These are phyloP conservation scores for Hippopotamus amphibius DNA, from an alignment of 2,113 vertebrate species.

Conservation along the genomic window DNA sequence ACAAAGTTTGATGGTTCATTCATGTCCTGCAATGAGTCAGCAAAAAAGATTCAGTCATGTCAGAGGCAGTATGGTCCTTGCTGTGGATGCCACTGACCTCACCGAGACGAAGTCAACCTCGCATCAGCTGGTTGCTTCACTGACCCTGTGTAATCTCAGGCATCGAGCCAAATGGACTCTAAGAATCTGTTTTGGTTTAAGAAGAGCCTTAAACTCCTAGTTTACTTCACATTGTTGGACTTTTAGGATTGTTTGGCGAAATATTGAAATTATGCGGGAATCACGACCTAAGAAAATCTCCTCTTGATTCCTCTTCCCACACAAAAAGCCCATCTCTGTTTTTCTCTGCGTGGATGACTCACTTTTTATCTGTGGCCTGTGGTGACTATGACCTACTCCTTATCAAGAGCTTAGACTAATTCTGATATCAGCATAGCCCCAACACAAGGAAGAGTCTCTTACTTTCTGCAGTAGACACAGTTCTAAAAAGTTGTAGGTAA, in stretches of 20 bases:
- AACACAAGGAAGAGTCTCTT: not conserved
- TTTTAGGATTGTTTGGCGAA: not conserved
- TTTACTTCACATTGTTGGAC: not conserved
- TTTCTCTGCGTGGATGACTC: not conserved
- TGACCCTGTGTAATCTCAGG: not conserved
- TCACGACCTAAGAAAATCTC: not conserved
- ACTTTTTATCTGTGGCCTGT: not conserved
- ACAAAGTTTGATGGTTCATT: constrained; percentile 95
- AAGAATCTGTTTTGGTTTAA: not conserved
- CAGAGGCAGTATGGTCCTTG: not conserved
- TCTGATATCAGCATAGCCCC: not conserved
- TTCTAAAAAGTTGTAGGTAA: not conserved
- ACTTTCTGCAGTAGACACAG: not conserved
- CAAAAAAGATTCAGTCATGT: not conserved
- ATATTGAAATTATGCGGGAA: not conserved
- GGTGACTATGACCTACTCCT: not conserved
- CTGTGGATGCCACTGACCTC: not conserved
- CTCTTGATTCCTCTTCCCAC: not conserved
- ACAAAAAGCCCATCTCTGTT: not conserved
- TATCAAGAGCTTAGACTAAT: not conserved
- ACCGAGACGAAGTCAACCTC: not conserved
- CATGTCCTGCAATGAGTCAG: constrained; percentile 91
- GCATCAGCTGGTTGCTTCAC: no score
- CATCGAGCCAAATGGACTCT: not conserved
- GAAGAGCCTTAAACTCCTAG: no score